These are phyloP conservation scores for Drosophila paramelanica DNA, from an alignment of 2,888 invertebrate genomes.

Conservation along the genomic window DNA sequence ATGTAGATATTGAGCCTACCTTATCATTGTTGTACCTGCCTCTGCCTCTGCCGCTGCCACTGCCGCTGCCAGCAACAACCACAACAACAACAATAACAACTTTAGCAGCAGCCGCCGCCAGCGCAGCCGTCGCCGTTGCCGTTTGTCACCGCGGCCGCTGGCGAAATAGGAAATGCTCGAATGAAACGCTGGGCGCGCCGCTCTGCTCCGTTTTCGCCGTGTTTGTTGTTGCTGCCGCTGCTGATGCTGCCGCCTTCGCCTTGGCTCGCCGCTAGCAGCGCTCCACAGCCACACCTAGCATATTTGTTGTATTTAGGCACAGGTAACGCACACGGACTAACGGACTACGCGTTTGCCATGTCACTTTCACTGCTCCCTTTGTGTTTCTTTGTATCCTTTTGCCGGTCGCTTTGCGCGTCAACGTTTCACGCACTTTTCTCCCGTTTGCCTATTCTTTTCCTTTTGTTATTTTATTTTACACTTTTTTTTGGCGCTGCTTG, in stretches of 20 bases:
- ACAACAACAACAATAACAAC: conserved; percentile 47
- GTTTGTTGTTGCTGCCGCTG: conserved; percentile 36
- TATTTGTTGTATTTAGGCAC: conserved; percentile 30
- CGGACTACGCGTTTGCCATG: conserved; percentile 35
- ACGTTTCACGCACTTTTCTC: conserved; percentile 51
- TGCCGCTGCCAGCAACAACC: conserved; percentile 20
- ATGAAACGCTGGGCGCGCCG: not conserved
- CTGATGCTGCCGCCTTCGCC: conserved; percentile 26
- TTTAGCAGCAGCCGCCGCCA: conserved; percentile 44
- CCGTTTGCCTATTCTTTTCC: conserved; percentile 11
- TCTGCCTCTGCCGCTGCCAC: conserved; percentile 28
- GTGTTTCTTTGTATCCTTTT: conserved; percentile 35
- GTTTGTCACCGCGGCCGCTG: conserved; percentile 45
- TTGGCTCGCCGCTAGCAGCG: conserved; percentile 42
- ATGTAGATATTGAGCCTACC: conserved; percentile 27
- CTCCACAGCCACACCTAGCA: conserved; percentile 63
- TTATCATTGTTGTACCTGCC: conserved; percentile 71
- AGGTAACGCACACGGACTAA: not conserved
- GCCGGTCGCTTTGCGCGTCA: conserved; percentile 36
- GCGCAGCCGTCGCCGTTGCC: conserved; percentile 44
- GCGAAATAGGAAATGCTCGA: conserved; percentile 9
- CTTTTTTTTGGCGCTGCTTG: conserved; percentile 57
- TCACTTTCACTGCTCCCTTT: conserved; percentile 42
- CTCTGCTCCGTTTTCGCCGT: conserved; percentile 16
- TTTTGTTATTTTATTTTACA: conserved; percentile 18